Percentiles rank a stretch among this genome's conserved stretches.
phyloP scores from a whole-genome alignment of 2,113 vertebrate genomes.

The Oenanthe oenanthe region DNA sequence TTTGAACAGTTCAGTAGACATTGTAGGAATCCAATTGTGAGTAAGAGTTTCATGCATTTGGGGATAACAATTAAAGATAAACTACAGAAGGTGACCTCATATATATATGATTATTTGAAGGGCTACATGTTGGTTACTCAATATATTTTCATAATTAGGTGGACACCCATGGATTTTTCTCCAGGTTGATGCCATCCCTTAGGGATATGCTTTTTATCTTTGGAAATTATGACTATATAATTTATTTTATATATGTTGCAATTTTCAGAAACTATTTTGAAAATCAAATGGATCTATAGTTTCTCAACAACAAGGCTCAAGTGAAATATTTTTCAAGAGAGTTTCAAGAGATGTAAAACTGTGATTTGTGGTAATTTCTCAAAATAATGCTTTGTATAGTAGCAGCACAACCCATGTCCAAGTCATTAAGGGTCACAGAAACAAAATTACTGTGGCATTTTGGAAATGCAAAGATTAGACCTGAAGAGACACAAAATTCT shows the following conservation, averaged over 20 bases:
- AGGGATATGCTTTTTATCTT: not conserved
- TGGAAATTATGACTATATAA: not conserved
- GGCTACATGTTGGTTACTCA: not conserved
- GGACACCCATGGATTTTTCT: not conserved
- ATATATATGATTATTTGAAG: not conserved
- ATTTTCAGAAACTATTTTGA: not conserved
- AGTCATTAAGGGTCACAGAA: not conserved
- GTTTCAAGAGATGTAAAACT: not conserved
- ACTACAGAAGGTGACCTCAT: not conserved
- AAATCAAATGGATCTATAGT: not conserved
- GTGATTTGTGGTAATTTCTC: not conserved
- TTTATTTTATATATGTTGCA: not conserved
- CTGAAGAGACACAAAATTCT: not conserved
- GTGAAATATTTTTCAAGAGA: not conserved
- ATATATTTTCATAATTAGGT: not conserved
- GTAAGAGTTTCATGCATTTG: not conserved
- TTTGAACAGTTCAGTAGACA: not conserved
- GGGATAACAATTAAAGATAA: not conserved
- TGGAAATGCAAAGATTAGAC: not conserved
- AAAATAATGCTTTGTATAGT: not conserved
- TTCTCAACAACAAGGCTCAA: not conserved
- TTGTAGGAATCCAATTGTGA: not conserved
- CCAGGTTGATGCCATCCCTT: not conserved
- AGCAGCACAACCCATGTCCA: not conserved
- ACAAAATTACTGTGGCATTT: not conserved